Evolutionary conservation across 2,113 vertebrate genomes (phyloP).

Genomic region (Sylvia atricapilla): DNA sequence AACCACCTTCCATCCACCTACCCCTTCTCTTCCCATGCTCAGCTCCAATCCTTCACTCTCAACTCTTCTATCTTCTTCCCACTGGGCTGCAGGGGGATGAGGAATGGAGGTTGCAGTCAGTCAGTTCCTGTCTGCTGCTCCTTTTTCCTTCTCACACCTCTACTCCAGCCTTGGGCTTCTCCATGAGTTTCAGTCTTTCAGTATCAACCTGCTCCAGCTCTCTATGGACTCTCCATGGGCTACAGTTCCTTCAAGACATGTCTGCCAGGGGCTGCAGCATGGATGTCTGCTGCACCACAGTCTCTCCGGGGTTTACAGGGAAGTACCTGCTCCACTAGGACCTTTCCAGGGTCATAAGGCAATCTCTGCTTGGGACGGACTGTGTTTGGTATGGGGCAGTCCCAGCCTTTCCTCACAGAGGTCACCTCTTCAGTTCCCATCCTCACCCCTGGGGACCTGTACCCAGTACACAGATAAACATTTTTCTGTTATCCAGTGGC

Average conservation of each 20-base stretch:
- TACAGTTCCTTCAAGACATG: background rate
- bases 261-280: background rate
- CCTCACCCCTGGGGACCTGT: background rate
- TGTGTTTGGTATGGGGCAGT: background rate
- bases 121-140: background rate
- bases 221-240: background rate
- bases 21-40: background rate
- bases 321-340: background rate
- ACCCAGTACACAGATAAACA: background rate
- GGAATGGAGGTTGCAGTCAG: background rate
- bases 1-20: background rate
- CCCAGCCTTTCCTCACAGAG: background rate
- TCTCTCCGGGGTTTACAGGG: background rate
- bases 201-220: background rate
- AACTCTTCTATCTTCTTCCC: background rate
- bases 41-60: background rate
- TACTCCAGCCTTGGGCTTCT: background rate
- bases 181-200: background rate
- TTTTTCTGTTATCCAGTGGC: background rate
- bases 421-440: background rate
- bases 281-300: background rate
- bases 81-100: fast-evolving
- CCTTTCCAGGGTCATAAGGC: background rate
- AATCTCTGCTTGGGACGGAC: background rate
- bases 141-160: background rate